Percentiles rank a stretch among this genome's conserved stretches.
Conservation (phyloP, 2,113 vertebrate genomes). For the Burhinus bistriatus region DNA sequence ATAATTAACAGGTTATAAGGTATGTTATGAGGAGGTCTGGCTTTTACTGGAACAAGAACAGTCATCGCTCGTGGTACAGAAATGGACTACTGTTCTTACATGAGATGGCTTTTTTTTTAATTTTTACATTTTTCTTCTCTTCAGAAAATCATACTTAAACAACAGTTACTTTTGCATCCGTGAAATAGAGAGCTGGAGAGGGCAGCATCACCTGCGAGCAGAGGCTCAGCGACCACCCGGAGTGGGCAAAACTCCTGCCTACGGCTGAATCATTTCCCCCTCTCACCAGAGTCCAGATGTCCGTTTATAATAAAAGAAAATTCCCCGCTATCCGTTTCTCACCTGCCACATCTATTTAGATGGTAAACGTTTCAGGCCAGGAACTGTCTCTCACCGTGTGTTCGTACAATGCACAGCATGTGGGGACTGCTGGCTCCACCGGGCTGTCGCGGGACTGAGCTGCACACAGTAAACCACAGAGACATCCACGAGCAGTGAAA, state of each 20-base stretch:
- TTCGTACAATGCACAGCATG: neutral
- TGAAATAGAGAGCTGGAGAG: neutral
- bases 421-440: neutral
- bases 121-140: neutral
- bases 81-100: neutral
- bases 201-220: neutral
- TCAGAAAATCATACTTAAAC: neutral
- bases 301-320: neutral
- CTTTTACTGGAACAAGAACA: conserved; percentile 34
- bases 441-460: neutral
- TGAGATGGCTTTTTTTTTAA: neutral
- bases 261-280: neutral
- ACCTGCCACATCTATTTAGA: conserved; percentile 17
- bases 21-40: conserved; percentile 44
- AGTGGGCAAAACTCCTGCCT: neutral
- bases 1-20: conserved; percentile 66
- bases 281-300: neutral
- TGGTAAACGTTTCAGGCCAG: neutral
- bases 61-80: neutral
- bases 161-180: neutral
- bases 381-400: neutral
- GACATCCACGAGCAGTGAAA: neutral
- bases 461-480: neutral
- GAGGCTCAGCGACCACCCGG: neutral
- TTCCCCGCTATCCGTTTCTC: neutral